phyloP scores from a whole-genome alignment of 2,113 vertebrate species.

The Daubentonia madagascariensis region DNA sequence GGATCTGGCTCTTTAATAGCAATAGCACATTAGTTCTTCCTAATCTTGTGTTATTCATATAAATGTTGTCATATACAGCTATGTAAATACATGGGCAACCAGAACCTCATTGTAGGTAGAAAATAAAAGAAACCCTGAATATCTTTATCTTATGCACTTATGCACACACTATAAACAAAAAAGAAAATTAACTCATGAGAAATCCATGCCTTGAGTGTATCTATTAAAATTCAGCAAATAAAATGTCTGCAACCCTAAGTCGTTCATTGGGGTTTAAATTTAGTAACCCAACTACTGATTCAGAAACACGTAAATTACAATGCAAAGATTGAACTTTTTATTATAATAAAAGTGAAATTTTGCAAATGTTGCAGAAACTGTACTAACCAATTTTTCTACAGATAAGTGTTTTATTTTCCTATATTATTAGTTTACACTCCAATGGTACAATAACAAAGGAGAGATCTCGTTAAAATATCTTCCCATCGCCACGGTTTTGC shows the following conservation, averaged over 20 bases:
- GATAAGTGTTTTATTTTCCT: background rate
- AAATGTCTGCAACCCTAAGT: background rate
- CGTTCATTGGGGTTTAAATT: background rate
- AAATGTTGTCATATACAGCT: conserved; percentile 5
- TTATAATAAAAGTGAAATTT: background rate
- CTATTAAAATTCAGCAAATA: conserved; percentile 5
- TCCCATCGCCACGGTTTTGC: background rate
- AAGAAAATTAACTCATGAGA: background rate
- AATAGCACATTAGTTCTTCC: background rate
- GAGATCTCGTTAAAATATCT: background rate
- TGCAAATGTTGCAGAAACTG: background rate
- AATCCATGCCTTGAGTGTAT: background rate
- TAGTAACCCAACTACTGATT: background rate
- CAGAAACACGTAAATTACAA: background rate
- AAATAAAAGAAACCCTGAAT: background rate
- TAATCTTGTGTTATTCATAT: background rate
- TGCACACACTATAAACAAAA: background rate
- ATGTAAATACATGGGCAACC: background rate
- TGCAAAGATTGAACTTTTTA: background rate
- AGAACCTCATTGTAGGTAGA: background rate
- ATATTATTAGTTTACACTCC: background rate
- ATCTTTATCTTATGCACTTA: background rate
- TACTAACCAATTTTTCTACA: background rate
- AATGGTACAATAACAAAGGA: background rate
- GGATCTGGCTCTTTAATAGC: background rate